Evolutionary conservation across 2,888 invertebrate species (phyloP).

Genomic region (Ichneumon xanthorius): DNA sequence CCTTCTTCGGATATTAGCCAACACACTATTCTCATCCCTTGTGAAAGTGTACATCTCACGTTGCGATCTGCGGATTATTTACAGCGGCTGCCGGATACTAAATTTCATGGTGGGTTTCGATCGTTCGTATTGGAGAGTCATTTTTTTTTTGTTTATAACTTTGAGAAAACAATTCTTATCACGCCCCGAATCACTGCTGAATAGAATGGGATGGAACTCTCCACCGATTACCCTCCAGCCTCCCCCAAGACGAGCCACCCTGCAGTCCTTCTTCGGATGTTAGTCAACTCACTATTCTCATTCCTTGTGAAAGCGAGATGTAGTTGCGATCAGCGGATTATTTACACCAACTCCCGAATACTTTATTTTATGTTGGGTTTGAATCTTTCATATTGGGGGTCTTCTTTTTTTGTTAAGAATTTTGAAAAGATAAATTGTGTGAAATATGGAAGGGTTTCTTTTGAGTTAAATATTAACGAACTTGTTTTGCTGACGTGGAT

Average conservation of each 20-base stretch:
- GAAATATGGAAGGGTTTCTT: too few relatives aligned
- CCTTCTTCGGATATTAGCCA: constrained; percentile 58
- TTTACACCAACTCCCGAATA: too few relatives aligned
- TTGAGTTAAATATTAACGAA: too few relatives aligned
- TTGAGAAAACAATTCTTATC: neutral
- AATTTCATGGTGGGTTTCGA: neutral
- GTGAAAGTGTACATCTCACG: neutral
- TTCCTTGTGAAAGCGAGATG: too few relatives aligned
- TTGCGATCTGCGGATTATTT: constrained; percentile 36
- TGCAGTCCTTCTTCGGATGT: constrained; percentile 39
- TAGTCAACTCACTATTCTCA: constrained; percentile 2
- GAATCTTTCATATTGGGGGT: too few relatives aligned
- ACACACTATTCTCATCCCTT: constrained; percentile 42
- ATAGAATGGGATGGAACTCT: neutral
- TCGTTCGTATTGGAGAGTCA: neutral
- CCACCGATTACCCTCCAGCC: neutral
- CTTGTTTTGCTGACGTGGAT: too few relatives aligned
- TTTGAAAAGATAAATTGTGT: too few relatives aligned
- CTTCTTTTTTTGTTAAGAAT: neutral
- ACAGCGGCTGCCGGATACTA: neutral
- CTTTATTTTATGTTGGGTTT: too few relatives aligned
- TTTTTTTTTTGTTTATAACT: too few relatives aligned
- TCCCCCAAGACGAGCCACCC: neutral
- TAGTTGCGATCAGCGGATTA: too few relatives aligned
- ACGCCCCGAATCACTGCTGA: constrained; percentile 51